Percentiles rank a stretch among this genome's conserved stretches.
Conservation (phyloP, 2,113 vertebrate species). For the Micronycteris hirsuta region DNA sequence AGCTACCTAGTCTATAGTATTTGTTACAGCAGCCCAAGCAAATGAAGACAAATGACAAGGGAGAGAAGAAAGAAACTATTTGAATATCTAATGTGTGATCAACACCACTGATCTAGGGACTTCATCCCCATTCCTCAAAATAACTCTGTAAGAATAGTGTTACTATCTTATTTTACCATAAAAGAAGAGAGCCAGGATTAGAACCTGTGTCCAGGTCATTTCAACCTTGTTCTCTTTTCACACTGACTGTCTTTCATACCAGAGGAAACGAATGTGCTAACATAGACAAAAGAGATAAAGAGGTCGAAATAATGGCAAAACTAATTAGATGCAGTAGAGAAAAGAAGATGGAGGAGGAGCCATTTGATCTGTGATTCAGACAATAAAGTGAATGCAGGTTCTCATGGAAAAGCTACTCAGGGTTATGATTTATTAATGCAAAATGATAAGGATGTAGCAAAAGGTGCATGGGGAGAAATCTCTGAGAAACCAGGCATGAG, state of each 20-base stretch:
- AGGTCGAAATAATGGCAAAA: constrained; percentile 18
- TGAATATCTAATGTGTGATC: not conserved
- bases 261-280: not conserved
- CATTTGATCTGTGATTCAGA: not conserved
- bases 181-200: not conserved
- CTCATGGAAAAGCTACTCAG: not conserved
- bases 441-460: not conserved
- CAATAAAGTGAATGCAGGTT: not conserved
- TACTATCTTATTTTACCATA: not conserved
- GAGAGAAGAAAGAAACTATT: not conserved
- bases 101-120: not conserved
- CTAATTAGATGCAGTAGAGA: not conserved
- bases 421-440: not conserved
- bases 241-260: not conserved
- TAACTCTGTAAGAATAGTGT: not conserved
- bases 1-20: not conserved
- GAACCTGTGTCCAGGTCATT: not conserved
- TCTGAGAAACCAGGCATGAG: not conserved
- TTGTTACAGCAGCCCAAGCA: not conserved
- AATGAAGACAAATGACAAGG: not conserved
- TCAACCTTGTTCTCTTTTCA: not conserved
- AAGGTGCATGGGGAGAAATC: not conserved
- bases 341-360: not conserved
- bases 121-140: not conserved
- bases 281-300: constrained; percentile 19